phyloP scores from a whole-genome alignment of 2,113 vertebrate genomes.

The Paraplagusia blochii region DNA sequence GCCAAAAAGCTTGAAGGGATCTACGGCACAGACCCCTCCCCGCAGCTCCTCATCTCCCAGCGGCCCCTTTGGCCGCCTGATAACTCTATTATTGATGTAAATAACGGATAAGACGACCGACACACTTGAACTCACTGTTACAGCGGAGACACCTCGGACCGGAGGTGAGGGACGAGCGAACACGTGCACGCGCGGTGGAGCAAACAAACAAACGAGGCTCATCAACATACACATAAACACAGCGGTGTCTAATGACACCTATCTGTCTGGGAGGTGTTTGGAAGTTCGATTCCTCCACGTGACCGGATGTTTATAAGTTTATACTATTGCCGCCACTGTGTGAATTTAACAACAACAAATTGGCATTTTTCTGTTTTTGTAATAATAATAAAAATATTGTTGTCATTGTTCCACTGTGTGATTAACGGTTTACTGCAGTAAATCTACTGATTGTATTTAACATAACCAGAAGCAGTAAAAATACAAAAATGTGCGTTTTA shows the following conservation, averaged over 20 bases:
- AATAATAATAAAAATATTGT: too few species aligned
- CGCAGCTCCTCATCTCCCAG: slow-evolving; percentile 59
- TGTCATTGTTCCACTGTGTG: too few species aligned
- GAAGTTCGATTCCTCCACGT: slow-evolving; percentile 19
- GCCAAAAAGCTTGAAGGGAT: slow-evolving; percentile 76
- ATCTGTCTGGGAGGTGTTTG: slow-evolving; percentile 1
- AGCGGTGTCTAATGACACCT: not conserved
- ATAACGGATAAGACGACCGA: slow-evolving; percentile 54
- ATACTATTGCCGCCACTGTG: too few species aligned
- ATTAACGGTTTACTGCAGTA: too few species aligned
- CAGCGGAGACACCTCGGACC: too few species aligned
- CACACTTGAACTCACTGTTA: slow-evolving; percentile 23
- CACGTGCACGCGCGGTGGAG: not conserved
- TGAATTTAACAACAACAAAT: too few species aligned
- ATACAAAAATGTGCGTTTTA: too few species aligned
- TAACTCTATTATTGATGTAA: slow-evolving; percentile 74
- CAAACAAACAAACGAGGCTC: not conserved
- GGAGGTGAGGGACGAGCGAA: too few species aligned
- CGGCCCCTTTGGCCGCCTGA: slow-evolving; percentile 60
- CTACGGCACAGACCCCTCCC: slow-evolving; percentile 76
- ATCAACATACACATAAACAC: not conserved
- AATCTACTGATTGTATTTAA: too few species aligned
- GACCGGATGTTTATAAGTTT: too few species aligned
- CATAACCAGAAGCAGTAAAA: too few species aligned
- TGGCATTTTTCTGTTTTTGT: too few species aligned